Evolutionary conservation across 2,113 vertebrate species (phyloP), one percentile per base, ranked within the genome.

Genomic region (Lophotis ruficrista): DNA sequence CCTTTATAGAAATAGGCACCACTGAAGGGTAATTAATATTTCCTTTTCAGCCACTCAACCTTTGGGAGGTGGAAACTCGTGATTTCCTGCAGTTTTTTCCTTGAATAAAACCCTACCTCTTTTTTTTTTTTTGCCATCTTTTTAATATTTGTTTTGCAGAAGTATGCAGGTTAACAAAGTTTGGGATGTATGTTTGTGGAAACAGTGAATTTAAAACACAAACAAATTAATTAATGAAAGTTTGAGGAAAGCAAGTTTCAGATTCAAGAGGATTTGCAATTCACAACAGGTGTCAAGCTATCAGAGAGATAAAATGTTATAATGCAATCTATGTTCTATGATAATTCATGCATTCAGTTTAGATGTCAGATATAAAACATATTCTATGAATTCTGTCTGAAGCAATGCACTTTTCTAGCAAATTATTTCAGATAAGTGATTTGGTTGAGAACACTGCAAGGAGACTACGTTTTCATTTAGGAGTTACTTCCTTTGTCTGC

Each of bases 1-100:
- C 38, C 45, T 79, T 87, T 76, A 79, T 45, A 96, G 72, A 81
- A 91, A 73, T 28, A 89, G 50, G 50, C 11, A 86, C 22, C 68
- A 87, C 48, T 89, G 83, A 92, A 92, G 62, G 51, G 66, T 90
- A 87, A 95, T 90, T 90, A 83, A 87, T 94, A 57, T 80, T 95
- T 88, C 57, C 24, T 93, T 92, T 94, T 79, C 35, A 90, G 37
- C 28, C 41, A 68, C 48, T 87, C 66, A 69, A 3, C 30, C 37
- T 90, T 50, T 87, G 28, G 31, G 70, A 93, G 56, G 43, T 93
- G 47, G 65, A 89, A 95, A 82, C 69, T 91, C 4, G 6, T 87
- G 69, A 84, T 93, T 95, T 93, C 90, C 90, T 92, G 38, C 43
- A 73, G 43, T 30, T 60, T 77, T 78, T 95, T 84, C 72, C 88